Evolutionary conservation across 2,113 vertebrate genomes (phyloP).

Genomic region (Malurus melanocephalus): DNA sequence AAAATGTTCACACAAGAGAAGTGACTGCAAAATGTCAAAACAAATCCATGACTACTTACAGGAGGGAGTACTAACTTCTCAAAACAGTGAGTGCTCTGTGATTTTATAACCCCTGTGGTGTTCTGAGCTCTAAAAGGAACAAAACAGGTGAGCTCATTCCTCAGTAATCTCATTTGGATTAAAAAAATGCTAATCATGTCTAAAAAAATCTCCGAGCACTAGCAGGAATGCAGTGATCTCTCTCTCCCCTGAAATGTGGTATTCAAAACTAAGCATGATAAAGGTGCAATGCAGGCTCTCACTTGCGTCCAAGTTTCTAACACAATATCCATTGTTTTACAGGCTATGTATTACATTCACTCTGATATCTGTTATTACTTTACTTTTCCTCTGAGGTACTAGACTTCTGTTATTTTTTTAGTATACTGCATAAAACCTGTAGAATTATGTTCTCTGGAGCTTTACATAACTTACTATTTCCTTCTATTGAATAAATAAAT

Average conservation of each 20-base stretch:
- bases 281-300: neutral
- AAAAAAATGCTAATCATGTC: conserved; percentile 9
- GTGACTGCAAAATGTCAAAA: neutral
- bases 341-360: neutral
- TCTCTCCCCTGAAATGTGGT: neutral
- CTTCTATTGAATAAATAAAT: neutral
- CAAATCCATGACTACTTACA: neutral
- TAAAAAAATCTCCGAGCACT: conserved; percentile 12
- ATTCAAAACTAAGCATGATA: neutral
- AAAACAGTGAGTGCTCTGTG: neutral
- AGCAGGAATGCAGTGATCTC: neutral
- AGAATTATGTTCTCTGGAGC: neutral
- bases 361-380: neutral
- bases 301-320: neutral
- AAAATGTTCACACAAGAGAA: neutral
- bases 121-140: conserved; percentile 9
- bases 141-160: conserved; percentile 50
- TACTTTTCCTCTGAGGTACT: neutral
- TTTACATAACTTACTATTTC: neutral
- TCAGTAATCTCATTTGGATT: conserved; percentile 2
- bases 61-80: neutral
- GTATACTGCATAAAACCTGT: neutral
- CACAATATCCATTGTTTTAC: neutral
- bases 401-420: neutral
- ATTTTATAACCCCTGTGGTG: neutral